Evolutionary conservation across 2,797 vertebrate genomes (phyloP), one percentile per base, ranked within the genome.

Genomic region (Crenuchus spilurus): DNA sequence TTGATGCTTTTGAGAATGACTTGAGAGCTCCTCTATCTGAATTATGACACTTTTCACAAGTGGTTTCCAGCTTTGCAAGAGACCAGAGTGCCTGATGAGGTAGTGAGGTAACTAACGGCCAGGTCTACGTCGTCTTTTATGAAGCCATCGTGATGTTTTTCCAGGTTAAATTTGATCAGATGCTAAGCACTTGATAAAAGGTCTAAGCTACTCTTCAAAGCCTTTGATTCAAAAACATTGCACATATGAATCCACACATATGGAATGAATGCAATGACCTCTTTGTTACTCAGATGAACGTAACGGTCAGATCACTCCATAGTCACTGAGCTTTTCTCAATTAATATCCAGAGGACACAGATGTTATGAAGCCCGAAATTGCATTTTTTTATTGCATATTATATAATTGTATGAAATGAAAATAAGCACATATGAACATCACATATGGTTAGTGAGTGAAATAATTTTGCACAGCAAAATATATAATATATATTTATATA

Each of bases 391-490:
- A 93, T 94, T 92, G 90, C 90, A 93, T 92, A 92, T 92, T 89
- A 91, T 94, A 93, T 91, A 92, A 89, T 90, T 88, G 89, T 92
- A 92, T 90, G 96, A 96, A 96, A 95, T 91, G 92, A 94, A 96
- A 96, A 92, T 85, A 95, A 97, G 93, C 95, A 98, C 95, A 97
- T 95, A 96, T 93, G 92, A 96, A 96, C 95, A 95, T 96, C 95
- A 98, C 95, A 97, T 95, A 91, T 95, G 93, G 94, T 97, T 96
- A 96, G 96, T 97, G 93, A 96, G 92, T 96, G 95, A 96, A 97
- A 96, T 96, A 85, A 98, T 98, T 98, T 98, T 98, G 97, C 96
- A 97, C 96, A 98, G 97, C 96, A 98, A 98, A 98, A 98, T 97
- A 95, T 96, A 92, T 93, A 90, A 95, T 96, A 92, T 93, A 90